Percentiles rank a stretch among this genome's conserved stretches.
Conservation (phyloP, 2,113 vertebrate genomes). For the Emydura subglobosa region DNA sequence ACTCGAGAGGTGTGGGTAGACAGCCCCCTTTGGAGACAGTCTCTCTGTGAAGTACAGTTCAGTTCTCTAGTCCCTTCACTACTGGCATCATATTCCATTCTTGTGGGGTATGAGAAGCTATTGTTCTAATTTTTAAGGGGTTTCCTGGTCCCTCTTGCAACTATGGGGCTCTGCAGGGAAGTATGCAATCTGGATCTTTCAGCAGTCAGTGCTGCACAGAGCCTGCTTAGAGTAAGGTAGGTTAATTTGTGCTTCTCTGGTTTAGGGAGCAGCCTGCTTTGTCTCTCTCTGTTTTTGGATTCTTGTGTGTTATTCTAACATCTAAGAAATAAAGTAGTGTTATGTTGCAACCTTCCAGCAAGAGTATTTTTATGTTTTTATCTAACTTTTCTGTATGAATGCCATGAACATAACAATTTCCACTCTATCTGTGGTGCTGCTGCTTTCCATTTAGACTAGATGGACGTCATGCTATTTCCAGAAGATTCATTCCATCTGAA, state of each 20-base stretch:
- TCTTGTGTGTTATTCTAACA: background rate
- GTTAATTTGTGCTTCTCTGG: background rate
- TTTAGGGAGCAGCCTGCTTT: background rate
- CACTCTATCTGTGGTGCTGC: background rate
- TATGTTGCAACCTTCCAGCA: background rate
- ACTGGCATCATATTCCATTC: background rate
- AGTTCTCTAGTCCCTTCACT: background rate
- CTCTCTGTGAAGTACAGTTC: background rate
- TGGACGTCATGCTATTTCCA: background rate
- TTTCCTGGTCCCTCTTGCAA: too few species aligned
- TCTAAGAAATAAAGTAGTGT: background rate
- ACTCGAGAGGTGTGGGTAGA: background rate
- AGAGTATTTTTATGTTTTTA: background rate
- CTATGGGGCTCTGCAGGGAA: background rate
- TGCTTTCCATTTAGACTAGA: background rate
- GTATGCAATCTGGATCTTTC: background rate
- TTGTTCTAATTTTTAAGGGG: too few species aligned
- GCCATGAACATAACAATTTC: background rate
- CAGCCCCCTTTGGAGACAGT: background rate
- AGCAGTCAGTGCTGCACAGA: background rate
- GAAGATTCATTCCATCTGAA: background rate
- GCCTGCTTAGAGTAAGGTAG: background rate
- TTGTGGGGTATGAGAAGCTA: background rate
- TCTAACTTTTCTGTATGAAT: background rate
- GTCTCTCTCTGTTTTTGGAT: background rate